Base-by-base conservation (phyloP, 2,113 vertebrate genomes). In the Spea bombifrons region DNA sequence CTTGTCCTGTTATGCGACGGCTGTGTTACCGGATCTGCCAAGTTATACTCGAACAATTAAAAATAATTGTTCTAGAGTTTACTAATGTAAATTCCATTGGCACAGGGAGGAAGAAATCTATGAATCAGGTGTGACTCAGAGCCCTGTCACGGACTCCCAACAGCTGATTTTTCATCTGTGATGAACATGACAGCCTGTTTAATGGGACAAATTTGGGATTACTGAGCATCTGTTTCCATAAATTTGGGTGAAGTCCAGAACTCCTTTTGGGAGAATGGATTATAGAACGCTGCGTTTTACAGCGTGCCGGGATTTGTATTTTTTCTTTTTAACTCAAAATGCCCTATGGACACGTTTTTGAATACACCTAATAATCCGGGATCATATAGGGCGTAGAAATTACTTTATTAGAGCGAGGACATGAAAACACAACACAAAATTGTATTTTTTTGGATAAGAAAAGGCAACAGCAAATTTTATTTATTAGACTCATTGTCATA, bases 71-170 rank as follows among this genome's bases (percentile, higher is more conserved):
- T 55, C 16, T 4, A 44, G 13, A 44, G 66, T n/a, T 71, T 66
- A 6, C 9, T 73, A 13, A 73, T 73, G 61, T 55, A 1, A 50
- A 55, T 71, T 71, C 76, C 53, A 2, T 8, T 9, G 30, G 59
- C 46, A 64, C 44, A 4, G 0, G 10, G 47, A 71, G 49, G 69
- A 10, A 59, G 50, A 10, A 8, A 9, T 15, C 49, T 43, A 73
- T 79, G 76, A 78, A 79, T 73, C 76, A 79, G 76, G 76, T 66
- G 48, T 73, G 76, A 79, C 47, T 66, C 61, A 66, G 59, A 13
- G 30, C 55, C 66, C 63, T 48, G 57, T 73, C 70, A 79, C 49
- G 4, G 63, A 59, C 63, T 72, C 49, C 61, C 7, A 61, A 9
- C 67, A 70, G 76, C 76, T 71, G 76, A 78, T 57, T 70, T 13